These are phyloP conservation scores for Conger conger DNA, from an alignment of 2,113 vertebrate species.

Conservation along the genomic window DNA sequence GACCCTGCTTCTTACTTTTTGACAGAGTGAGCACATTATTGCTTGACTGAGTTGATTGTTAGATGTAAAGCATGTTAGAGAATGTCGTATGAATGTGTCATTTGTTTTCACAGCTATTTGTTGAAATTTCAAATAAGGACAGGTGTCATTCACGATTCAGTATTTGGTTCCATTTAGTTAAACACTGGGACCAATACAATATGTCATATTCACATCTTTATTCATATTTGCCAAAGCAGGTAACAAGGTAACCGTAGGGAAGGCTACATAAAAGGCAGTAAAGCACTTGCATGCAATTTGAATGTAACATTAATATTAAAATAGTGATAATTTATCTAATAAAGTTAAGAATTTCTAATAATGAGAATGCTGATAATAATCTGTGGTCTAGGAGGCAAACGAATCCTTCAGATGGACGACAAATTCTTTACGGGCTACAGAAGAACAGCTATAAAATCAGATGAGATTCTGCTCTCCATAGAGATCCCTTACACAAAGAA, in stretches of 20 bases:
- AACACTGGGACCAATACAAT: background rate
- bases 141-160: background rate
- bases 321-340: background rate
- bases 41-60: background rate
- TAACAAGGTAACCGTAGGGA: too few species aligned
- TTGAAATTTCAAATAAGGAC: background rate
- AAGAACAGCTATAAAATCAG: slow-evolving; percentile 74
- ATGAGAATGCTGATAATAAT: background rate
- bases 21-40: background rate
- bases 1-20: background rate
- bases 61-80: background rate
- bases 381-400: slow-evolving; percentile 69
- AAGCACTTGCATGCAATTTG: background rate
- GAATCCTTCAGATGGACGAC: slow-evolving; percentile 80
- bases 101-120: background rate
- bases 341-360: background rate
- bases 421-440: slow-evolving; percentile 88
- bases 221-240: too few species aligned
- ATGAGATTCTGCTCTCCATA: slow-evolving; percentile 83
- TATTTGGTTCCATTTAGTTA: background rate
- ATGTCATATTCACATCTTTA: too few species aligned
- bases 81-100: background rate
- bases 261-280: background rate
- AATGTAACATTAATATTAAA: background rate
- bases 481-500: slow-evolving; percentile 84